phyloP scores from a whole-genome alignment of 2,888 invertebrate genomes.

The Chymomyza caudatula region DNA sequence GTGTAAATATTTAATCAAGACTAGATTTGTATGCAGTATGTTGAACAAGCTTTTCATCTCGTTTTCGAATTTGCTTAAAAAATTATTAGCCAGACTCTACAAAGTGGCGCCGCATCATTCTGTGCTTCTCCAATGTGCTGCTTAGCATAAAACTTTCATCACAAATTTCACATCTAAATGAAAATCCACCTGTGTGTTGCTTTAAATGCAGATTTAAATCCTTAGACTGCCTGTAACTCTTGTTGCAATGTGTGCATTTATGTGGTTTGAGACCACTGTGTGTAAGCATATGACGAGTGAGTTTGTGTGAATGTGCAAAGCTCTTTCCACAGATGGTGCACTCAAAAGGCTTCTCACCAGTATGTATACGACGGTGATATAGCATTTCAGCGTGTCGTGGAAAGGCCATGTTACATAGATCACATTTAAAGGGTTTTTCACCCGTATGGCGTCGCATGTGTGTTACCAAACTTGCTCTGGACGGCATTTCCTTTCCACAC shows the following conservation, averaged over 20 bases:
- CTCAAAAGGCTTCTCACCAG: slow-evolving; percentile 80
- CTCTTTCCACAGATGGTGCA: slow-evolving; percentile 81
- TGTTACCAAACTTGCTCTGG: slow-evolving; percentile 80
- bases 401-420: slow-evolving; percentile 81
- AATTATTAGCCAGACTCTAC: not conserved
- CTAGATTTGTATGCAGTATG: too few relatives aligned
- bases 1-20: too few relatives aligned
- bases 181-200: slow-evolving; percentile 80
- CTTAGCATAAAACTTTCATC: slow-evolving; percentile 80
- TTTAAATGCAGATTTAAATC: slow-evolving; percentile 83
- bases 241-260: slow-evolving; percentile 78
- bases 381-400: slow-evolving; percentile 80
- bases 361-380: slow-evolving; percentile 80
- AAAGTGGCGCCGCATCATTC: slow-evolving; percentile 77
- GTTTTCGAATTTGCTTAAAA: too few relatives aligned
- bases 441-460: slow-evolving; percentile 83
- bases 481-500: slow-evolving; percentile 80
- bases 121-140: slow-evolving; percentile 82
- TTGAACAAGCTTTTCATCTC: too few relatives aligned
- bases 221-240: slow-evolving; percentile 82
- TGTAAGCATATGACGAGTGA: slow-evolving; percentile 80
- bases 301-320: slow-evolving; percentile 73
- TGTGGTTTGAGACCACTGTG: slow-evolving; percentile 79
- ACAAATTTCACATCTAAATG: slow-evolving; percentile 37
- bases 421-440: slow-evolving; percentile 81